Base-by-base conservation (phyloP, 2,797 vertebrate genomes). In the Coranthus polyacanthus region DNA sequence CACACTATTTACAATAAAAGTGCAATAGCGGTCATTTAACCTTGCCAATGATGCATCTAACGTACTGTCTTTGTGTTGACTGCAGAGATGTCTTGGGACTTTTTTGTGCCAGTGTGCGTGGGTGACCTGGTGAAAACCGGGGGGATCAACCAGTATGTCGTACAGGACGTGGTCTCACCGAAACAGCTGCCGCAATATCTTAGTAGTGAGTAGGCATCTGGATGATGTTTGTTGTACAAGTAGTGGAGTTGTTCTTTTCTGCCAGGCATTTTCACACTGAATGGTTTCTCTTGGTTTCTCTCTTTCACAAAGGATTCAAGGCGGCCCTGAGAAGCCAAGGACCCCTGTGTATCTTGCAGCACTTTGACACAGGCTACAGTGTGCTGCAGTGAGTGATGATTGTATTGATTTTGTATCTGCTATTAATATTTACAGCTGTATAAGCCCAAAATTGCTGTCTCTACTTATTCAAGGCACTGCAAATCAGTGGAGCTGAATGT, bases 291-390 rank as follows among this genome's bases (percentile, higher is more conserved):
- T n/a, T n/a, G n/a, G n/a, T n/a, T 1, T 42, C 0, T 56, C 17
- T 53, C 2, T 21, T 15, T 54, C 3, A 53, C 1, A 9, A 71
- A 98, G 97, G 82, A 5, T 97, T 98, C 79, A 95, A 93, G 81
- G 34, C 84, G 2, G 91, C 92, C 0, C 75, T 97, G 56, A 91
- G 94, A 29, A 90, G 88, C 65, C 93, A 85, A 49, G 97, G 96
- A 0, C 93, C 95, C 0, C 61, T 94, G 69, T 95, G 95, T 26
- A 91, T 98, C 66, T 60, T 98, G 78, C 92, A 98, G 34, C 96
- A 99, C 79, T 98, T 99, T 70, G 97, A 98, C 79, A 79, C 94
- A 0, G 18, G 94, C 13, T 99, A 96, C 91, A 98, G 96, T 55
- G 92, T 98, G 36, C 76, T 98, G 15, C 93, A 95, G 97, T 99